Percentiles rank a stretch among this genome's conserved stretches.
Evolutionary conservation across 2,113 vertebrate genomes (phyloP).

Genomic region (Takifugu bimaculatus): DNA sequence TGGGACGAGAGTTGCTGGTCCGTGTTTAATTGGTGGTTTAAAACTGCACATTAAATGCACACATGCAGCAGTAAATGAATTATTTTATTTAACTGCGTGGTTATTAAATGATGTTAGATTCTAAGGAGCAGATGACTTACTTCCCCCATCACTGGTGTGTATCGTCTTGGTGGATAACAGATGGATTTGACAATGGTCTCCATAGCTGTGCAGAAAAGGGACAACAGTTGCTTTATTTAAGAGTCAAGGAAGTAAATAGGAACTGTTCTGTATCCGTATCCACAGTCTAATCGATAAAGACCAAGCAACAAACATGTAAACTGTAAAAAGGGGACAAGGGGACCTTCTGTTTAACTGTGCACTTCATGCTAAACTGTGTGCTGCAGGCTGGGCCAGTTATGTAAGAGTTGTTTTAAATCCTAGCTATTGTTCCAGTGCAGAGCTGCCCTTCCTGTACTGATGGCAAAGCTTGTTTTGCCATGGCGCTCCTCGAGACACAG

Average conservation of each 20-base stretch:
- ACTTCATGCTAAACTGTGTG: slow-evolving; percentile 23
- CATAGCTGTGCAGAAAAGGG: slow-evolving; percentile 43
- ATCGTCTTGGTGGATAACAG: slow-evolving; percentile 37
- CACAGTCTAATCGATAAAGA: not conserved
- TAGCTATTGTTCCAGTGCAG: slow-evolving; percentile 63
- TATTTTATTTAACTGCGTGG: not conserved
- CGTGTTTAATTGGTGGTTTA: not conserved
- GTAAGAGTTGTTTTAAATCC: slow-evolving; percentile 60
- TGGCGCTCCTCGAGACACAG: slow-evolving; percentile 27
- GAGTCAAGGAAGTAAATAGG: not conserved
- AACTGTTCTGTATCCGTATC: rapidly evolving
- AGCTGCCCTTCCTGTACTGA: slow-evolving; percentile 62
- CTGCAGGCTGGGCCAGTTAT: slow-evolving; percentile 40
- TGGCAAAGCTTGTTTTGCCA: slow-evolving; percentile 25
- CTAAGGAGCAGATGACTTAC: slow-evolving; percentile 46
- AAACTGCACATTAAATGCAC: not conserved
- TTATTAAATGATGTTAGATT: not conserved
- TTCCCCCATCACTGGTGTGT: slow-evolving; percentile 38
- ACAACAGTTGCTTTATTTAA: not conserved
- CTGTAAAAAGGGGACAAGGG: slow-evolving; percentile 17
- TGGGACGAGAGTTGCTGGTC: not conserved
- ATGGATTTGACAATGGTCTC: slow-evolving; percentile 51
- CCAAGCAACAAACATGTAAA: slow-evolving; percentile 1
- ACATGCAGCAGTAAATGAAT: not conserved
- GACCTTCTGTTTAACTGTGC: slow-evolving; percentile 7